A percentile compares a stretch with the other conserved stretches of the same genome.
Evolutionary conservation across 1,140 invertebrate species (phyloP).

Genomic region (Formica exsecta): DNA sequence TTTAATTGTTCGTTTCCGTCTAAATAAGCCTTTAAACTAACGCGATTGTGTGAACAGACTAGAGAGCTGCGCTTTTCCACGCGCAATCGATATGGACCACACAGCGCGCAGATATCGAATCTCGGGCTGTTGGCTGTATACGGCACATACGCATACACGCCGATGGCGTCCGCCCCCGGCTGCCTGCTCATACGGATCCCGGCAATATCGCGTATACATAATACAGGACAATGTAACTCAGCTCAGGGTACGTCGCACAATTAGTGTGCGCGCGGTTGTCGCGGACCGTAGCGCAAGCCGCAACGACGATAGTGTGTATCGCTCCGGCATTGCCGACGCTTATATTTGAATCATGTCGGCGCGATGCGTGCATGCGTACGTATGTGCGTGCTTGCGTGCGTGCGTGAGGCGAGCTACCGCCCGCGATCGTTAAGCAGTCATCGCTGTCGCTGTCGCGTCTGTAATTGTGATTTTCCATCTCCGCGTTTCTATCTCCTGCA

Average conservation of each 20-base stretch:
- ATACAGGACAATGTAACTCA: conserved; percentile 77
- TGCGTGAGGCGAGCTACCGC: conserved; percentile 32
- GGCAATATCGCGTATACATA: conserved; percentile 74
- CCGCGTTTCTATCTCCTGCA: conserved; percentile 55
- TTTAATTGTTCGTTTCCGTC: neutral
- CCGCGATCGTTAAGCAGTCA: conserved; percentile 37
- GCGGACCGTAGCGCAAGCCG: conserved; percentile 54
- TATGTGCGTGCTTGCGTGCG: neutral
- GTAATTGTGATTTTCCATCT: conserved; percentile 77
- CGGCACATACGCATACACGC: neutral
- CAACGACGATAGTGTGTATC: conserved; percentile 44
- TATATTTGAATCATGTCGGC: conserved; percentile 77
- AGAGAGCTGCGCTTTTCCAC: conserved; percentile 25
- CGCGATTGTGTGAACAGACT: neutral
- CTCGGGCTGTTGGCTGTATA: conserved; percentile 23
- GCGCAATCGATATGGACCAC: conserved; percentile 40
- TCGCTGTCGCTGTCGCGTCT: conserved; percentile 67
- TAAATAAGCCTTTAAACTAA: conserved; percentile 11
- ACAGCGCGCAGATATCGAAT: conserved; percentile 46
- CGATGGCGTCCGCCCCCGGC: conserved; percentile 5
- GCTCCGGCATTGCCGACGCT: conserved; percentile 68
- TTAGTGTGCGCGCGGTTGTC: conserved; percentile 77
- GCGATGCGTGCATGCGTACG: conserved; percentile 56
- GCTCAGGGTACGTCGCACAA: conserved; percentile 73
- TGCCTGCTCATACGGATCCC: conserved; percentile 12